A percentile compares a stretch with the other conserved stretches of the same genome.
Conservation (phyloP, 2,113 vertebrate genomes). For the Phoenicopterus ruber region DNA sequence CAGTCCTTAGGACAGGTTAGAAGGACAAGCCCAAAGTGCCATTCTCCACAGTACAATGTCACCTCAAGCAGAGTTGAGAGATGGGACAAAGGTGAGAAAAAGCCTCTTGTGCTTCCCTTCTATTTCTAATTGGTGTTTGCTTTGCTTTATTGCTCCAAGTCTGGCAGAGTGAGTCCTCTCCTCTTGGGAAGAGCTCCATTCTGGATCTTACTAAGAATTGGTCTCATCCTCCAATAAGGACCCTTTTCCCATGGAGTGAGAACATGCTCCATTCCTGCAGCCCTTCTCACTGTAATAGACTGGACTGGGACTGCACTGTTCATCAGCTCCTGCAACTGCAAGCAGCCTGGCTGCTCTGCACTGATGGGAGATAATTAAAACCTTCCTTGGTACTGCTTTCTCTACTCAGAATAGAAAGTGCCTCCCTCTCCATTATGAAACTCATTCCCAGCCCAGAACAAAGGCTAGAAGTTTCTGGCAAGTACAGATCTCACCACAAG, state of each 20-base stretch:
- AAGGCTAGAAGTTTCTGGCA: slow-evolving; percentile 30
- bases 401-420: slow-evolving; percentile 34
- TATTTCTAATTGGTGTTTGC: not conserved
- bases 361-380: slow-evolving; percentile 1
- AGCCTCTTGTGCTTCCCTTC: not conserved
- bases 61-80: not conserved
- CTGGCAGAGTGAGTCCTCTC: not conserved
- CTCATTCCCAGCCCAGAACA: not conserved
- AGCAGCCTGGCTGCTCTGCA: not conserved
- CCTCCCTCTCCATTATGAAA: not conserved
- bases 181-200: not conserved
- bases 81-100: not conserved
- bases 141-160: not conserved
- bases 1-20: not conserved
- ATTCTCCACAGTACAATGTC: not conserved
- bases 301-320: not conserved
- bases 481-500: slow-evolving; percentile 25
- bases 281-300: not conserved
- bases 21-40: not conserved
- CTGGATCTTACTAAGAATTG: not conserved
- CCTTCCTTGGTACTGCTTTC: slow-evolving; percentile 17
- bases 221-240: not conserved
- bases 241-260: not conserved
- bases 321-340: not conserved
- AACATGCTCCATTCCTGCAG: not conserved